Evolutionary conservation across 2,113 vertebrate species (phyloP).

Genomic region (Heptranchias perlo): DNA sequence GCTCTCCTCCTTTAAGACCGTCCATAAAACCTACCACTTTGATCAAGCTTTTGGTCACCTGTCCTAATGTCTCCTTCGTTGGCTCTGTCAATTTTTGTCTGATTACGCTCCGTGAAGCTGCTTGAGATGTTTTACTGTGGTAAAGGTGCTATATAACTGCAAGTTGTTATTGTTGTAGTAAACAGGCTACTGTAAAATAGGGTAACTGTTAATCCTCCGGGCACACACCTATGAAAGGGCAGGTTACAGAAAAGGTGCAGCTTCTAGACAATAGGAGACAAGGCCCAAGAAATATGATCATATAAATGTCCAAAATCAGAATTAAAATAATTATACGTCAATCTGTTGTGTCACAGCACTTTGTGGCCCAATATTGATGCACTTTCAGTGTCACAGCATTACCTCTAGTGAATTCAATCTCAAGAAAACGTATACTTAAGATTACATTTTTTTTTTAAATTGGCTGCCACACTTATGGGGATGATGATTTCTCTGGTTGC

Average conservation of each 20-base stretch:
- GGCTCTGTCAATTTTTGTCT: neutral
- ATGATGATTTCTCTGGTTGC: neutral
- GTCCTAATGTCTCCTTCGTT: neutral
- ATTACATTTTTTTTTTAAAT: neutral
- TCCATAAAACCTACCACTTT: neutral
- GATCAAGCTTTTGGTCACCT: neutral
- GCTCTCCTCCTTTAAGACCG: neutral
- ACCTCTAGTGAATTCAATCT: neutral
- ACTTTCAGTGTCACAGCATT: neutral
- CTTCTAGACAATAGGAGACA: neutral
- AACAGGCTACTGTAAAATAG: neutral
- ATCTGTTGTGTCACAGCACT: neutral
- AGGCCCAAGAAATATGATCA: neutral
- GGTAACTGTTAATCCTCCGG: too few species aligned
- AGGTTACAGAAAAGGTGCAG: neutral
- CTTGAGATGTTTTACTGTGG: neutral
- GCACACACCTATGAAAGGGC: neutral
- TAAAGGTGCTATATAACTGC: neutral
- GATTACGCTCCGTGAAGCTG: neutral
- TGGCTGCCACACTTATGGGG: neutral
- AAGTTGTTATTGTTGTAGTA: neutral
- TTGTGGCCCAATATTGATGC: neutral
- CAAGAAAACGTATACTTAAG: neutral
- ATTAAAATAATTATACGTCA: neutral
- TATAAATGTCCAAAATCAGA: neutral